A percentile compares a stretch with the other conserved stretches of the same genome.
phyloP scores from a whole-genome alignment of 2,888 invertebrate genomes.

The Idaea aversata region DNA sequence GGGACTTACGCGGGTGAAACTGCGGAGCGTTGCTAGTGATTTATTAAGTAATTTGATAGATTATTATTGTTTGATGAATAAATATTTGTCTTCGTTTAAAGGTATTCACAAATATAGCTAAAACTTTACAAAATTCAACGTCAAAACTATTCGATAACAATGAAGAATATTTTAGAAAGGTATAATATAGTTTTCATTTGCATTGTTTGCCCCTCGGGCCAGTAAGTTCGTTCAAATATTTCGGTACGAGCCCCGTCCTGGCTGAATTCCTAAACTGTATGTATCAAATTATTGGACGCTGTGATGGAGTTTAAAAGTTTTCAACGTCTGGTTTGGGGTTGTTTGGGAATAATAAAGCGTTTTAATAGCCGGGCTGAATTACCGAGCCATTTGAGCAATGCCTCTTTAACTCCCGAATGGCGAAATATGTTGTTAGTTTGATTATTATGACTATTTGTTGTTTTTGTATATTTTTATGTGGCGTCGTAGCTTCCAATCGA shows the following conservation, averaged over 20 bases:
- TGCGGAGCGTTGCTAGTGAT: too few relatives aligned
- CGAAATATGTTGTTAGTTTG: too few relatives aligned
- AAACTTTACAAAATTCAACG: neutral
- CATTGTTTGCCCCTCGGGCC: constrained; percentile 1
- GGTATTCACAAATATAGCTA: neutral
- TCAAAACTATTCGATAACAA: neutral
- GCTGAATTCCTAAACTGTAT: neutral
- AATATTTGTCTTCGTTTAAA: too few relatives aligned
- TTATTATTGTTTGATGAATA: too few relatives aligned
- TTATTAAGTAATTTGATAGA: too few relatives aligned
- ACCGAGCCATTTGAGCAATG: neutral
- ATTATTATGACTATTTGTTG: too few relatives aligned
- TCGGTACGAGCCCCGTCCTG: neutral
- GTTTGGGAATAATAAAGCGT: neutral
- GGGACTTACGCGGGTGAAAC: too few relatives aligned
- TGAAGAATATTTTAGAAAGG: neutral
- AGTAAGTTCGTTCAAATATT: neutral
- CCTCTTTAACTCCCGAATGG: neutral
- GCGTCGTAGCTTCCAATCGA: too few relatives aligned
- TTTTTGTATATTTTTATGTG: too few relatives aligned
- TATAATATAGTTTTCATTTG: neutral
- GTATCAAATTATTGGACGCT: constrained; percentile 4
- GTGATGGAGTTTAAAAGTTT: neutral
- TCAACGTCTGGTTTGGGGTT: neutral
- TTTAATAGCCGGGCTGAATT: neutral